Conservation (phyloP, 2,113 vertebrate genomes). For the Megaceryle torquata region DNA sequence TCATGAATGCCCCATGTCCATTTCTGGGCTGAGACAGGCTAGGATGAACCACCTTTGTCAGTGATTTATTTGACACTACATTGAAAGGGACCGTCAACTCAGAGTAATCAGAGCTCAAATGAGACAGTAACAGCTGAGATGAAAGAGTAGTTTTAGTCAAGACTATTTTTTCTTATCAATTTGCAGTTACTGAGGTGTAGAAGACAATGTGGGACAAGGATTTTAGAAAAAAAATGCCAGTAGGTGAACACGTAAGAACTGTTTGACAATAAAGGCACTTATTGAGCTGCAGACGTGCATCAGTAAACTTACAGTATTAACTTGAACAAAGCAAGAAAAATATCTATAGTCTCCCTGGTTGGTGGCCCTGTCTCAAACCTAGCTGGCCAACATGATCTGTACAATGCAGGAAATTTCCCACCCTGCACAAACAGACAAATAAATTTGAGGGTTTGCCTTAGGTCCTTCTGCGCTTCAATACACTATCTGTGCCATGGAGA, state of each 20-base stretch:
- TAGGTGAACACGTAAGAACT: not conserved
- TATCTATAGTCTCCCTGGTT: not conserved
- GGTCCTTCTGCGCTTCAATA: not conserved
- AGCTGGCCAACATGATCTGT: not conserved
- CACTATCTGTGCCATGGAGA: not conserved
- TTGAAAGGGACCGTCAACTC: not conserved
- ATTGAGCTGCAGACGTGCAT: not conserved
- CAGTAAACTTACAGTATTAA: not conserved
- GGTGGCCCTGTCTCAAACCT: not conserved
- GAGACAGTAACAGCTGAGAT: not conserved
- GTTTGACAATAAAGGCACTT: not conserved
- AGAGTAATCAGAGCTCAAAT: not conserved
- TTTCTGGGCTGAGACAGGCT: not conserved
- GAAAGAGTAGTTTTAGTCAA: not conserved
- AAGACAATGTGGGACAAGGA: not conserved
- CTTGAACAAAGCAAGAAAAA: not conserved
- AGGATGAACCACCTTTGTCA: not conserved
- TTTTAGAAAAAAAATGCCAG: slow-evolving; percentile 5
- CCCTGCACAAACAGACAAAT: not conserved
- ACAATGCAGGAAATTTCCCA: not conserved
- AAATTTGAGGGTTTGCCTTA: not conserved
- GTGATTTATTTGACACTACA: not conserved
- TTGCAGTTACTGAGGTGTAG: not conserved
- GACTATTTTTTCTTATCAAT: not conserved
- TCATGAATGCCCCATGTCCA: not conserved